Base-by-base conservation (phyloP, 1,140 invertebrate species). In the Drosophila nannoptera region DNA sequence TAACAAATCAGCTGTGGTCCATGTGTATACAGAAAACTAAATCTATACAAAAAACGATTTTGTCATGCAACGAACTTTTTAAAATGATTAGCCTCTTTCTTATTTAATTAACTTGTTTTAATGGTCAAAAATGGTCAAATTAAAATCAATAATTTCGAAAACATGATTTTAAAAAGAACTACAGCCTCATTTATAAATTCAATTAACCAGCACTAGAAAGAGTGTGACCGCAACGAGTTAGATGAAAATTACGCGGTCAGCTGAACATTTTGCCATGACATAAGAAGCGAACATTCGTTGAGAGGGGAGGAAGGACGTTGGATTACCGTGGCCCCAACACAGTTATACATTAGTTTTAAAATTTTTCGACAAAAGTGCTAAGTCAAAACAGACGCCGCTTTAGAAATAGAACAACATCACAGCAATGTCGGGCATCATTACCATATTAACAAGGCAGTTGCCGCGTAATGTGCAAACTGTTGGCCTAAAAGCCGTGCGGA, bases 381-480 rank as follows among this genome's bases (percentile, higher is more conserved):
- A 50, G 43, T 35, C n/a, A 74, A 33, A 52, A 48, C 50, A 46
- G 61, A 49, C 52, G 45, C 50, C 64, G 50, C 31, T 58, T 55
- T 59, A 60, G 35, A 48, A 33, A 63, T 69, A 62, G 43, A 42
- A 48, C 59, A 46, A 53, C 70, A 68, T 48, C 71, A 61, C 50
- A 63, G 50, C 52, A 50, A 88, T 88, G 87, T 86, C 87, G 67
- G 87, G 87, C 53, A 77, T 88, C 33, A 87, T 88, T 55, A 82
- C 81, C 36, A 70, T 88, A 53, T 73, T 87, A 69, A 75, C 81
- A 46, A 87, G 87, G 54, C 83, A 84, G 50, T 59, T 88, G 71
- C 86, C 86, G 42, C 78, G 75, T 4, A 77, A 69, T 66, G 66
- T 71, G 52, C 81, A 86, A 46, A 88, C 66, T 48, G 48, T 75